A percentile compares a stretch with the other conserved stretches of the same genome.
Conservation (phyloP, 2,797 vertebrate species). For the Adrianichthys oophorus region DNA sequence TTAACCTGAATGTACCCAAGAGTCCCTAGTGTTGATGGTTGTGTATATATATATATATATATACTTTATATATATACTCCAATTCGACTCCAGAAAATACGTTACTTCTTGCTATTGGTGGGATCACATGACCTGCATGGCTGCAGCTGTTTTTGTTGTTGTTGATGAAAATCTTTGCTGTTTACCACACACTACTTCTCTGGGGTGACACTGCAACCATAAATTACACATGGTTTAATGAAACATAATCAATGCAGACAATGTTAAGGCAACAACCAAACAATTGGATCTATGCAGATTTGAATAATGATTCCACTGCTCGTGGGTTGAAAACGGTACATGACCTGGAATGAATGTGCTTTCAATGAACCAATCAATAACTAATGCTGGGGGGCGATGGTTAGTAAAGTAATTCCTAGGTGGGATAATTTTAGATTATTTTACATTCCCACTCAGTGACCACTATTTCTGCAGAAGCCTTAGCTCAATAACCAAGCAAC, state of each 20-base stretch:
- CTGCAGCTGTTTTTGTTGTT: background rate
- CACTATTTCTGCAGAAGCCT: slow-evolving; percentile 52
- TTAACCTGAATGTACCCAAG: no score
- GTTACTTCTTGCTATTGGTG: no score
- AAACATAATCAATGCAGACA: slow-evolving; percentile 32
- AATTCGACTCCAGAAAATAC: no score
- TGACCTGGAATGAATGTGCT: slow-evolving; percentile 69
- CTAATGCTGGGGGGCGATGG: slow-evolving; percentile 60
- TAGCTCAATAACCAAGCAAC: slow-evolving; percentile 68
- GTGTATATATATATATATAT: no score
- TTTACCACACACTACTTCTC: background rate
- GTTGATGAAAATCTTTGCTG: background rate
- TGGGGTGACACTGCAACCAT: slow-evolving; percentile 2
- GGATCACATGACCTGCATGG: no score
- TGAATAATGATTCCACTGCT: slow-evolving; percentile 53
- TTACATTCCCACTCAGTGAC: slow-evolving; percentile 57
- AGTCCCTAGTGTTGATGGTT: no score
- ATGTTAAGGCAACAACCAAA: slow-evolving; percentile 14
- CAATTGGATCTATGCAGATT: slow-evolving; percentile 50
- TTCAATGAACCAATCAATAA: slow-evolving; percentile 73
- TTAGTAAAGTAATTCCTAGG: slow-evolving; percentile 63
- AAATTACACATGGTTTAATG: slow-evolving; percentile 26
- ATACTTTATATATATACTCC: no score
- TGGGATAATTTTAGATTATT: slow-evolving; percentile 62
- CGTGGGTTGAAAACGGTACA: slow-evolving; percentile 57